A percentile compares a stretch with the other conserved stretches of the same genome.
phyloP scores from a whole-genome alignment of 1,140 invertebrate genomes.

The Magallana ariakensis region DNA sequence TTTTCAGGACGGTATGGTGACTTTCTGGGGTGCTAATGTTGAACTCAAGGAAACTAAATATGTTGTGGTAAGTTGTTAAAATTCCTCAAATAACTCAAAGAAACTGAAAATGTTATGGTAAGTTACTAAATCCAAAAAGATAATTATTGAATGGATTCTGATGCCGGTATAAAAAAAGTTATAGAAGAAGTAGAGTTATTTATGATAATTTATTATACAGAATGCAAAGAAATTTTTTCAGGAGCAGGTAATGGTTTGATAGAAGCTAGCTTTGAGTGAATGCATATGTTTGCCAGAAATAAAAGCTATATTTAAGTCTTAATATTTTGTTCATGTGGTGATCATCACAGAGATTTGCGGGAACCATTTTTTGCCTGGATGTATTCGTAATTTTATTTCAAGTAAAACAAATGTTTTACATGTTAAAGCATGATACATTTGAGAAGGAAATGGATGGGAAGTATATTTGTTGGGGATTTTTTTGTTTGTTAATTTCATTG shows the following conservation, averaged over 20 bases:
- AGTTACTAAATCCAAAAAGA: conserved; percentile 26
- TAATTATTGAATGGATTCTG: background rate
- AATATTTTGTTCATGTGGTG: background rate
- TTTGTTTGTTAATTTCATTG: too few species aligned
- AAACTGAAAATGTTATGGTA: conserved; percentile 75
- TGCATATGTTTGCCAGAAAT: background rate
- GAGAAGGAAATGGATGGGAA: too few species aligned
- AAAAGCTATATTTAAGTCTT: background rate
- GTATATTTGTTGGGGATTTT: too few species aligned
- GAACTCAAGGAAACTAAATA: conserved; percentile 75
- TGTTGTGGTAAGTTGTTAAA: conserved; percentile 72
- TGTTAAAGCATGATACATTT: too few species aligned
- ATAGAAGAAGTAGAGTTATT: too few species aligned
- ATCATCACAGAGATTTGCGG: background rate
- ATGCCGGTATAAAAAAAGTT: too few species aligned
- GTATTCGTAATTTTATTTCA: background rate
- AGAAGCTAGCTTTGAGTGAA: conserved; percentile 19
- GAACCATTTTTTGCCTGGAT: background rate
- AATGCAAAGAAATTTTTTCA: conserved; percentile 35
- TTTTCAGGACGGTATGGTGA: conserved; percentile 77
- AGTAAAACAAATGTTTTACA: background rate
- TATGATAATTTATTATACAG: background rate
- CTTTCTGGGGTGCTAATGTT: conserved; percentile 76
- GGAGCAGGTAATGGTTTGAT: background rate
- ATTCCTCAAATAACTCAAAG: conserved; percentile 66